phyloP scores from a whole-genome alignment of 64 coral and sea anemone genomes.

The Montipora cactus region DNA sequence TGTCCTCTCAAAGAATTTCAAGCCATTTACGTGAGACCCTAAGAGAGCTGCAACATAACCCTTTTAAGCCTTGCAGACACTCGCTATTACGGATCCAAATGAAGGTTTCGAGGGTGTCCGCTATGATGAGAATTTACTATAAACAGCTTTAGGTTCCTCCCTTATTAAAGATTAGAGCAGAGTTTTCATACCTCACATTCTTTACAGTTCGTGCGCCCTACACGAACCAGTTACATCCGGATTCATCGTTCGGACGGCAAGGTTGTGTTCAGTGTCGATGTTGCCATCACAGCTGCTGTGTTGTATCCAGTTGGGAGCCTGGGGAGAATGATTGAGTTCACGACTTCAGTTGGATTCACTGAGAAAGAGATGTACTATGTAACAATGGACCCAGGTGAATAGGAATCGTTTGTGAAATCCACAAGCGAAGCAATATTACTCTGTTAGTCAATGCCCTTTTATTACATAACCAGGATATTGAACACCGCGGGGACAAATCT shows the following conservation, averaged over 20 bases:
- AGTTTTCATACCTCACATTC: neutral
- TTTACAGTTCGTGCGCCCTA: constrained; percentile 81
- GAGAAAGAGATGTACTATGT: constrained; percentile 84
- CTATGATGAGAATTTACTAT: too few relatives aligned
- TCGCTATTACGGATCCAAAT: too few relatives aligned
- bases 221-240: constrained; percentile 66
- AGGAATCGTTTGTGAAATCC: too few relatives aligned
- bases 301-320: constrained; percentile 79
- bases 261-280: constrained; percentile 67
- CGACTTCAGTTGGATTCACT: constrained; percentile 49
- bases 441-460: neutral
- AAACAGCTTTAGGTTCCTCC: too few relatives aligned
- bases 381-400: constrained; percentile 73
- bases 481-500: neutral
- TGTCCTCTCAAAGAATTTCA: too few relatives aligned
- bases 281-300: constrained; percentile 53
- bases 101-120: too few relatives aligned
- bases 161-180: too few relatives aligned
- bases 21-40: too few relatives aligned
- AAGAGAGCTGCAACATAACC: too few relatives aligned
- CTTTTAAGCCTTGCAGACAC: too few relatives aligned
- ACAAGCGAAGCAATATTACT: neutral
- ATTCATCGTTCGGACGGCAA: constrained; percentile 56
- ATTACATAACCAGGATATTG: neutral
- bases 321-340: constrained; percentile 70